Evolutionary conservation across 1,140 invertebrate genomes (phyloP).

Genomic region (Drosophila parabipectinata): DNA sequence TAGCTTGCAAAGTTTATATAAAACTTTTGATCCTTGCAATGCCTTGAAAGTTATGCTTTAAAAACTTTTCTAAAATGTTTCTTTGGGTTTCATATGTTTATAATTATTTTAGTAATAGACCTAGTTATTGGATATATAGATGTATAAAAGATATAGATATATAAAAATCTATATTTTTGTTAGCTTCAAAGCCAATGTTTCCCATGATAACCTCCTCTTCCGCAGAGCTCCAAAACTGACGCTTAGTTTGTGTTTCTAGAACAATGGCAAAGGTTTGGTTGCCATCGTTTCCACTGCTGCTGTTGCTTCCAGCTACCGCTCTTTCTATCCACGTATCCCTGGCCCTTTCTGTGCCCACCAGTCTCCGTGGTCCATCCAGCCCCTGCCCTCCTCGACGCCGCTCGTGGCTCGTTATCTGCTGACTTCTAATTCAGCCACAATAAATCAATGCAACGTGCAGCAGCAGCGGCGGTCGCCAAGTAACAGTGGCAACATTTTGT

Average conservation of each 20-base stretch:
- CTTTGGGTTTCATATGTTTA: too few species aligned
- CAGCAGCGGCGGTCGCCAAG: constrained; percentile 48
- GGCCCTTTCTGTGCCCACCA: not conserved
- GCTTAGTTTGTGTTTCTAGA: constrained; percentile 58
- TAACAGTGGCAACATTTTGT: constrained; percentile 72
- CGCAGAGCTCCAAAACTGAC: constrained; percentile 12
- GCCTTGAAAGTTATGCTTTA: not conserved
- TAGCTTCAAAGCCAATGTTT: not conserved
- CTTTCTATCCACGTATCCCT: not conserved
- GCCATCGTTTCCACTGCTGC: constrained; percentile 17
- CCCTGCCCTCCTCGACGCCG: constrained; percentile 8
- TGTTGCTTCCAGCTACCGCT: constrained; percentile 6
- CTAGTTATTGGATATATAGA: too few species aligned
- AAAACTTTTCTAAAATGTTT: not conserved
- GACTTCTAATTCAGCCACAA: constrained; percentile 81
- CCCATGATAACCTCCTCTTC: not conserved
- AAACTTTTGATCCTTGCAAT: not conserved
- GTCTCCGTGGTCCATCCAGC: not conserved
- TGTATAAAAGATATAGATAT: too few species aligned
- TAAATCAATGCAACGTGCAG: constrained; percentile 83
- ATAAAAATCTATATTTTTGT: not conserved
- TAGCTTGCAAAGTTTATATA: too few species aligned
- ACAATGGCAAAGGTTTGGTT: constrained; percentile 54
- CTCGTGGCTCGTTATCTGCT: constrained; percentile 76
- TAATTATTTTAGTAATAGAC: too few species aligned